Evolutionary conservation across 2,888 invertebrate genomes (phyloP).

Genomic region (Nomada fabriciana): DNA sequence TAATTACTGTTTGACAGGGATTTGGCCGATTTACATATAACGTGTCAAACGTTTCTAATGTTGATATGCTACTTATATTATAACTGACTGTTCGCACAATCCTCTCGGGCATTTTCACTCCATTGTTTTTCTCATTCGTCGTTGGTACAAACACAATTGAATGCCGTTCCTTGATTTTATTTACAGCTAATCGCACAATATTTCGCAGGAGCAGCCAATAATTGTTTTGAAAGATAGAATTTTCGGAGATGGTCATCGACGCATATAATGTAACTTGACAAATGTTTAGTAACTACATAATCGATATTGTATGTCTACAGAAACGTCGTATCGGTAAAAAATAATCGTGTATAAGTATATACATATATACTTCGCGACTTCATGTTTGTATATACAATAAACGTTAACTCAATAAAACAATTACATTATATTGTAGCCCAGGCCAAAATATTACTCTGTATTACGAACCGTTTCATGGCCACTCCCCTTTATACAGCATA

Average conservation of each 20-base stretch:
- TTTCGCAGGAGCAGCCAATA: constrained; percentile 30
- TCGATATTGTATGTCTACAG: not conserved
- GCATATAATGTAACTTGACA: not conserved
- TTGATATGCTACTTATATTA: constrained; percentile 75
- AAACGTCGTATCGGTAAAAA: constrained; percentile 3
- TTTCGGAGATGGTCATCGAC: constrained; percentile 1
- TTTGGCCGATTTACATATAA: constrained; percentile 28
- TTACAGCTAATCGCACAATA: constrained; percentile 32
- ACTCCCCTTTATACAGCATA: constrained; percentile 19
- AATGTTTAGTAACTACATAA: constrained; percentile 6
- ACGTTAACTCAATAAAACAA: constrained; percentile 9
- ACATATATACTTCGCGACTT: constrained; percentile 2
- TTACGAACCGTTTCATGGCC: not conserved
- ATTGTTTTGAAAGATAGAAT: not conserved
- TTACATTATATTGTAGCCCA: not conserved
- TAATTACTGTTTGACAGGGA: constrained; percentile 44
- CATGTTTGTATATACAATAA: constrained; percentile 6
- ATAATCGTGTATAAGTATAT: constrained; percentile 20
- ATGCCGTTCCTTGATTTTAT: constrained; percentile 29
- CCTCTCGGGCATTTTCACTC: constrained; percentile 28
- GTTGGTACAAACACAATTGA: constrained; percentile 45
- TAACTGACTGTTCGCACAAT: constrained; percentile 50
- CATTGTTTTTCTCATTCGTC: constrained; percentile 44
- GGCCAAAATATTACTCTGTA: constrained; percentile 17
- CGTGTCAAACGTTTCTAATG: constrained; percentile 56